Evolutionary conservation across 2,797 vertebrate genomes (phyloP), one percentile per base, ranked within the genome.

Genomic region (Gadopsis bispinosus): DNA sequence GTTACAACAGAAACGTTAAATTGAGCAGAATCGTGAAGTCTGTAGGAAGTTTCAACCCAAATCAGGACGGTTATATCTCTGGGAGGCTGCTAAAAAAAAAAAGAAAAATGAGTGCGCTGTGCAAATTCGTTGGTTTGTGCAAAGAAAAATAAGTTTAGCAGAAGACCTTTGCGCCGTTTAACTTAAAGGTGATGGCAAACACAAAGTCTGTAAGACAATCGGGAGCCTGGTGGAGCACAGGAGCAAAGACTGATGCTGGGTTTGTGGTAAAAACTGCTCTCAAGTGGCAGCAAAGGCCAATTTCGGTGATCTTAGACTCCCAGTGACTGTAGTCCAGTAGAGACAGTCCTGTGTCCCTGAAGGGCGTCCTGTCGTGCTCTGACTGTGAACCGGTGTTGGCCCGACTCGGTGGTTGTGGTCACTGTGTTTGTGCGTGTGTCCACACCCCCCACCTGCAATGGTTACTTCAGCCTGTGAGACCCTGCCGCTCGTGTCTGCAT

Each of bases 391-490:
- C 26, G 7, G 19, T 20, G 39, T 6, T 6, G 17, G 20, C 39
- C 39, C 41, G 77, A n/a, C n/a, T n/a, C 7, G 0, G 11, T 0
- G 11, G 0, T 0, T 35, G n/a, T 37, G 11, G 37, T 55, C 14
- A 29, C 26, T 11, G 62, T 14, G 8, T 31, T 41, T 63, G 26
- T 39, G 37, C 50, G 16, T 45, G 51, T 60, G 59, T 31, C 3
- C 47, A 26, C 20, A 35, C 41, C 17, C 41, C 41, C 17, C 41
- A 0, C 45, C 8, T 22, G 8, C 19, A 0, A 45, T 59, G 17
- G 26, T 61, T 10, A 11, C 9, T 63, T 76, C 29, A 60, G 19
- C 48, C 63, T 58, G 45, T 61, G 37, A 72, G 53, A 51, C 2
- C 20, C 20, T 58, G 47, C 48, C 14, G 31, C 33, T 39, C 0